Percentiles rank a stretch among this genome's conserved stretches.
These are phyloP conservation scores for Upupa epops DNA, from an alignment of 2,113 vertebrate genomes.

Conservation along the genomic window DNA sequence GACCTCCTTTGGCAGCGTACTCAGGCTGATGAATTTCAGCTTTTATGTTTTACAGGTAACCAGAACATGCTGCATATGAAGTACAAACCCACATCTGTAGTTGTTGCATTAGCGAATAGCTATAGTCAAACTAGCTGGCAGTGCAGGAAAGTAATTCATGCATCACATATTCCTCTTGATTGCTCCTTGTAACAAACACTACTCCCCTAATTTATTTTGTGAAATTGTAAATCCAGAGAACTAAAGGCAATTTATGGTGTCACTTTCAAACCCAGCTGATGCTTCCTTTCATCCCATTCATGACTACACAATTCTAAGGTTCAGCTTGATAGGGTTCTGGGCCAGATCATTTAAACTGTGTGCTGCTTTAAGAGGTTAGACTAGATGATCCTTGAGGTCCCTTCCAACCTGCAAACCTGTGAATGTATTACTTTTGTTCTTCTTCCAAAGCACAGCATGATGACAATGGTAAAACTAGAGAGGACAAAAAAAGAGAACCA, in stretches of 20 bases:
- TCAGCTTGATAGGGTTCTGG: too few relatives aligned
- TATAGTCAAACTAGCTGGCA: background rate
- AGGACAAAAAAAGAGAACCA: too few relatives aligned
- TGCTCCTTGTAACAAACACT: background rate
- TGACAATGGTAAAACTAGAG: constrained; percentile 1
- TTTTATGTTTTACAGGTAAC: background rate
- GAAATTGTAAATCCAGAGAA: constrained; percentile 14
- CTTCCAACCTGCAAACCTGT: too few relatives aligned
- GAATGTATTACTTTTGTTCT: constrained; percentile 34
- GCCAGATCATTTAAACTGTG: too few relatives aligned
- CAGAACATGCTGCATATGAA: background rate
- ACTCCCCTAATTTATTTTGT: background rate
- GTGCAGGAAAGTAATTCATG: background rate
- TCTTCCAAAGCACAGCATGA: constrained; percentile 13
- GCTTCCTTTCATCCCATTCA: background rate
- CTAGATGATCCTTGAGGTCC: too few relatives aligned
- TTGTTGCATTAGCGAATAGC: background rate
- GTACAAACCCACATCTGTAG: background rate
- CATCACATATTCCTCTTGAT: background rate
- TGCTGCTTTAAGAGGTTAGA: too few relatives aligned
- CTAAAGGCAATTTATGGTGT: constrained; percentile 16
- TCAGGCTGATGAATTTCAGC: background rate
- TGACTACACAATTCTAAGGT: too few relatives aligned
- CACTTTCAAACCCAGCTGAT: background rate
- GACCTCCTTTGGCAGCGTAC: background rate